A percentile compares a stretch with the other conserved stretches of the same genome.
phyloP scores from a whole-genome alignment of 2,888 invertebrate species.

The Drosophila putrida region DNA sequence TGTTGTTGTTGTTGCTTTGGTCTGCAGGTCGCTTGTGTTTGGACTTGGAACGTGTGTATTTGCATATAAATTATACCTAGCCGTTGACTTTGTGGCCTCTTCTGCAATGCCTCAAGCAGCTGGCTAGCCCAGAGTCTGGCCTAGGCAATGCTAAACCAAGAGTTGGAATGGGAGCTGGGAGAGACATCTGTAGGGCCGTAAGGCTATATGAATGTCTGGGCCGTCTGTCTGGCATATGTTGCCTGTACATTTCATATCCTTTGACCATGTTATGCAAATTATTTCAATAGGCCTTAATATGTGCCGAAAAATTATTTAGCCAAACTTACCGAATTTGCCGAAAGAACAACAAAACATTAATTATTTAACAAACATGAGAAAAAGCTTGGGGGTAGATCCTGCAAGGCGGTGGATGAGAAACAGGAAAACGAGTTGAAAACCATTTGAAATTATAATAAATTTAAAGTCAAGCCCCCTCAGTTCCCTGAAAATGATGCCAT shows the following conservation, averaged over 20 bases:
- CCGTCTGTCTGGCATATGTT: constrained; percentile 64
- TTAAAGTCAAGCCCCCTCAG: constrained; percentile 56
- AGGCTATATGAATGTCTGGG: constrained; percentile 36
- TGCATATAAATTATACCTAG: constrained; percentile 79
- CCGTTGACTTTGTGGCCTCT: constrained; percentile 77
- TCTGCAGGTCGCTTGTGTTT: constrained; percentile 58
- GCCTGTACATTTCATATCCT: constrained; percentile 74
- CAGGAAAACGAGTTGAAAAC: constrained; percentile 39
- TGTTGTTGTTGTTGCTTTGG: constrained; percentile 53
- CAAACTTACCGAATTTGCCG: constrained; percentile 56
- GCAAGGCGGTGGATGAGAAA: not conserved
- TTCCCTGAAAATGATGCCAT: constrained; percentile 44
- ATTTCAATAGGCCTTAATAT: constrained; percentile 78
- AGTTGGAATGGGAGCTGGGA: constrained; percentile 15
- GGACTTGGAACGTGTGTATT: constrained; percentile 75
- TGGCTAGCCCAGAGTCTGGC: constrained; percentile 48
- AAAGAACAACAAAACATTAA: constrained; percentile 76
- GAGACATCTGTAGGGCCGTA: constrained; percentile 41
- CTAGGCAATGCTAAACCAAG: constrained; percentile 2
- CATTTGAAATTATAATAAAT: constrained; percentile 76
- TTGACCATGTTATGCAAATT: constrained; percentile 76
- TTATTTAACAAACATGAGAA: constrained; percentile 69
- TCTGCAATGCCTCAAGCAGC: constrained; percentile 74
- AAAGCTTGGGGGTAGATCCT: not conserved
- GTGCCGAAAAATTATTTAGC: constrained; percentile 74